Evolutionary conservation across 2,888 invertebrate species (phyloP).

Genomic region (Diadegma fenestrale): DNA sequence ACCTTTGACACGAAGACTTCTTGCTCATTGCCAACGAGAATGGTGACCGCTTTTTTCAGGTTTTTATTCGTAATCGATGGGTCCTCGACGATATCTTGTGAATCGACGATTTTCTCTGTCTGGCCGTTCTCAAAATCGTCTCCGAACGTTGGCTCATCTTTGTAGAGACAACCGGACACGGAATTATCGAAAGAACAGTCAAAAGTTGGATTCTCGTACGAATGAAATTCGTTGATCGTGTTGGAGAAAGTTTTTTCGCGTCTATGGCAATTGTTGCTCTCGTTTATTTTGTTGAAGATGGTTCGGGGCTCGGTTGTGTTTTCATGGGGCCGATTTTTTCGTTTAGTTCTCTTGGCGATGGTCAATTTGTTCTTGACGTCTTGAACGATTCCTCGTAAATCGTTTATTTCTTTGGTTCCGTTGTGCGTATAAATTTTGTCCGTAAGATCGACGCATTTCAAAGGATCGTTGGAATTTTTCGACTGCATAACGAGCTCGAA

Average conservation of each 20-base stretch:
- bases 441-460: slow-evolving; percentile 10
- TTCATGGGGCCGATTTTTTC: slow-evolving; percentile 62
- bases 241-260: slow-evolving; percentile 35
- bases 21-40: slow-evolving; percentile 67
- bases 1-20: background rate
- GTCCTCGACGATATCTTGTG: background rate
- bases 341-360: slow-evolving; percentile 73
- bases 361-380: slow-evolving; percentile 79
- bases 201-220: slow-evolving; percentile 83
- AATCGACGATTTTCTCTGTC: background rate
- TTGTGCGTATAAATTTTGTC: slow-evolving; percentile 38
- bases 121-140: slow-evolving; percentile 8
- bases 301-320: slow-evolving; percentile 9
- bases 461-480: background rate
- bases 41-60: slow-evolving; percentile 56
- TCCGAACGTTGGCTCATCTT: slow-evolving; percentile 18
- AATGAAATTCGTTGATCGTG: slow-evolving; percentile 46
- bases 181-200: slow-evolving; percentile 82
- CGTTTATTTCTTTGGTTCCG: slow-evolving; percentile 67
- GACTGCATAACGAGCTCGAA: background rate
- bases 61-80: background rate
- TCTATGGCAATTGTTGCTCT: background rate
- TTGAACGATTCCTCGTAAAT: slow-evolving; percentile 72
- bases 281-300: background rate
- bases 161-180: slow-evolving; percentile 76